phyloP scores from a whole-genome alignment of 2,888 invertebrate genomes.

The Drepanosiphum platanoidis region DNA sequence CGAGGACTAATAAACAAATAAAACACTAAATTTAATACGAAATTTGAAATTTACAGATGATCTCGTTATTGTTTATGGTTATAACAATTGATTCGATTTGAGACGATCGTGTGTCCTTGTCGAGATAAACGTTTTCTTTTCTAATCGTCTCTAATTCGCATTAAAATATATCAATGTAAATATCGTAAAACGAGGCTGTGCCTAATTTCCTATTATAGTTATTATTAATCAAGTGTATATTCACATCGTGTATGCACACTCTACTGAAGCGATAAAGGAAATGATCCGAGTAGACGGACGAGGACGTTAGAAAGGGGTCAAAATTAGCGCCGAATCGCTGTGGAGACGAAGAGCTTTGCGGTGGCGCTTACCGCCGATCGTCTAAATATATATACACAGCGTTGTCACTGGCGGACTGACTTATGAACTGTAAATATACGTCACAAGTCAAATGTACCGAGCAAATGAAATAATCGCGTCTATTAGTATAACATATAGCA shows the following conservation, averaged over 20 bases:
- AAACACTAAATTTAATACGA: too few species aligned
- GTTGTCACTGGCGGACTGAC: background rate
- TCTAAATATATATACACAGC: constrained; percentile 20
- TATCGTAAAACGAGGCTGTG: background rate
- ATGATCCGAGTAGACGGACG: background rate
- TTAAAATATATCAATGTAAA: background rate
- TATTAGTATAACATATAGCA: background rate
- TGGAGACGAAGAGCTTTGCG: background rate
- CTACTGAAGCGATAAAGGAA: background rate
- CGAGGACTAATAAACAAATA: too few species aligned
- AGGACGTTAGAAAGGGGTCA: background rate
- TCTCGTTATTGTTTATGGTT: too few species aligned
- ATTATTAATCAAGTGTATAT: too few species aligned
- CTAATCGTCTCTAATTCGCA: background rate
- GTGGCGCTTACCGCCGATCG: constrained; percentile 10
- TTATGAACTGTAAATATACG: constrained; percentile 13
- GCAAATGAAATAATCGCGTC: constrained; percentile 15
- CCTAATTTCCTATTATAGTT: too few species aligned
- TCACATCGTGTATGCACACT: background rate
- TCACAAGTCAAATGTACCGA: constrained; percentile 33
- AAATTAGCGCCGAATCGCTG: constrained; percentile 6
- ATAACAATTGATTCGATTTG: too few species aligned
- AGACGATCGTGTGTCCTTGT: too few species aligned
- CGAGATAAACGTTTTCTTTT: too few species aligned
- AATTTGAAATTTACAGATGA: too few species aligned